These are phyloP conservation scores for Scaptomyza tumidula DNA, from an alignment of 2,888 invertebrate species.

Conservation along the genomic window DNA sequence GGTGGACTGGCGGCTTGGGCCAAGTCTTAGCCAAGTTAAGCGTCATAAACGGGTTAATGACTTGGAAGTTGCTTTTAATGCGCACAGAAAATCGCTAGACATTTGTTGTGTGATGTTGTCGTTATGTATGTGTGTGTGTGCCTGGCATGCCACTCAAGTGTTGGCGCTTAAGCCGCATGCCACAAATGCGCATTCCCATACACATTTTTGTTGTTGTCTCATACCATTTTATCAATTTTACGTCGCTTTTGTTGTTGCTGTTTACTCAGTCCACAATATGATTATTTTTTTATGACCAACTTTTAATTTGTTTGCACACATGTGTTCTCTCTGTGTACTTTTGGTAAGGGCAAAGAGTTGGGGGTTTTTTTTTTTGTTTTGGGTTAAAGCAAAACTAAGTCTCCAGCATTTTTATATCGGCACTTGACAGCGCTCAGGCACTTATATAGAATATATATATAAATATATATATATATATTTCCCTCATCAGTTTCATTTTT, in stretches of 20 bases:
- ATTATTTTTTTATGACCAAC: conserved; percentile 76
- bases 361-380: neutral
- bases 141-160: conserved; percentile 50
- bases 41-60: conserved; percentile 81
- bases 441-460: conserved; percentile 30
- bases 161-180: conserved; percentile 37
- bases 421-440: conserved; percentile 47
- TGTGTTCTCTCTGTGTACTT: conserved; percentile 42
- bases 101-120: conserved; percentile 14
- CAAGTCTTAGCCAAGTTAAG: conserved; percentile 71
- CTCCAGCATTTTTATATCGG: conserved; percentile 42
- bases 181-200: conserved; percentile 11
- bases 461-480: conserved; percentile 33
- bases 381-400: conserved; percentile 16
- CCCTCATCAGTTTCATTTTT: conserved; percentile 24
- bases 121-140: neutral
- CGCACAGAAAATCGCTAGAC: conserved; percentile 50
- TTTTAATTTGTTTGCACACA: conserved; percentile 81
- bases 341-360: conserved; percentile 1
- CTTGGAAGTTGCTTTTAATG: conserved; percentile 78
- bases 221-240: conserved; percentile 68
- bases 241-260: conserved; percentile 50
- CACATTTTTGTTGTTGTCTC: conserved; percentile 33
- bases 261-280: conserved; percentile 64
- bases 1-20: conserved; percentile 54